phyloP scores from a whole-genome alignment of 2,797 vertebrate species.

The Pangasius djambal region DNA sequence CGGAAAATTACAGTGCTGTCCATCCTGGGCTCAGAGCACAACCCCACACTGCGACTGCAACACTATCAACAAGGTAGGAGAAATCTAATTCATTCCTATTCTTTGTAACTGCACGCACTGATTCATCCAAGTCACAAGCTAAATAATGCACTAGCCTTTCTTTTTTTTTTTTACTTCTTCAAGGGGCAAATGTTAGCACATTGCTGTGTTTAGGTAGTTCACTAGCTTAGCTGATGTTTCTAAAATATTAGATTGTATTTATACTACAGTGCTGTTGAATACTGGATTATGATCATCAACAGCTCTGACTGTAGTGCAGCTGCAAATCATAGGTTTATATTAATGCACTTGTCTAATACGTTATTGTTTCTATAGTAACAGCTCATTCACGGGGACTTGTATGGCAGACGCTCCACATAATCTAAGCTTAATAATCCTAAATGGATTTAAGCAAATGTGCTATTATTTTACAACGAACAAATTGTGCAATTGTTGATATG shows the following conservation, averaged over 20 bases:
- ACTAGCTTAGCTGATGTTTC: neutral
- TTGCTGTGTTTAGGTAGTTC: neutral
- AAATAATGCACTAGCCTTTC: neutral
- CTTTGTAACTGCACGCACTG: neutral
- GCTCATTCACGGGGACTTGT: neutral
- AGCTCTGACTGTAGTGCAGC: neutral
- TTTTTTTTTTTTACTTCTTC: neutral
- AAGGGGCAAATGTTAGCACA: neutral
- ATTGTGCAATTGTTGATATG: neutral
- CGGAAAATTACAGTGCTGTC: conserved; percentile 74
- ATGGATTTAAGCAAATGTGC: neutral
- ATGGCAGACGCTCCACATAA: neutral
- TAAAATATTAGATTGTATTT: neutral
- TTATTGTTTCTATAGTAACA: neutral
- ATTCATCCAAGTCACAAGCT: neutral
- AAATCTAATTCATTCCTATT: neutral
- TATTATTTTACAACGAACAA: neutral
- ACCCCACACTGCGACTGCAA: conserved; percentile 65
- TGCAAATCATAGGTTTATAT: neutral
- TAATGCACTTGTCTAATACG: neutral
- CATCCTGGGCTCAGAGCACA: conserved; percentile 68
- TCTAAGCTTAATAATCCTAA: neutral
- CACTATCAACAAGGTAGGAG: conserved; percentile 72
- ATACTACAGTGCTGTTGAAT: neutral
- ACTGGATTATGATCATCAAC: neutral